phyloP scores from a whole-genome alignment of 1,140 invertebrate species.

The Penaeus indicus region DNA sequence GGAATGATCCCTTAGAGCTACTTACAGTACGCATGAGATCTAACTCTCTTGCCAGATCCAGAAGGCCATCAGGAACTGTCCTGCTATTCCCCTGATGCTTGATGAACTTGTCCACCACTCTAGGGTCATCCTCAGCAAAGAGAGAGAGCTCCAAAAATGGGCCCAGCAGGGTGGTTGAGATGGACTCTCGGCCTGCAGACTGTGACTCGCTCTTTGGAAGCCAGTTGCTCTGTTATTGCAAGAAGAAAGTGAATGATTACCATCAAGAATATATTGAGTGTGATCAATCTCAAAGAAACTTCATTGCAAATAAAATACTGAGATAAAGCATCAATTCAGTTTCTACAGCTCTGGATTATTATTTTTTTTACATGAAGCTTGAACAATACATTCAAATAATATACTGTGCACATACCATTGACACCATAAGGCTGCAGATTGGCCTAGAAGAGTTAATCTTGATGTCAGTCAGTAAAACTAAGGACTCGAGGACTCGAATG shows the following conservation, averaged over 20 bases:
- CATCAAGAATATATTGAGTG: no score
- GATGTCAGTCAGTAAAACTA: slow-evolving; percentile 82
- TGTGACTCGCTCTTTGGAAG: slow-evolving; percentile 78
- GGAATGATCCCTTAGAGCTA: not conserved
- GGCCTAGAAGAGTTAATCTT: slow-evolving; percentile 77
- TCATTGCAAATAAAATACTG: no score
- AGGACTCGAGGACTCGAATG: slow-evolving; percentile 77
- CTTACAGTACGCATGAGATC: slow-evolving; percentile 57
- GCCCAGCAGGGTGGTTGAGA: slow-evolving; percentile 86
- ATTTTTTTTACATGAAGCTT: no score
- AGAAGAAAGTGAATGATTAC: not conserved
- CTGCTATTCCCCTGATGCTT: slow-evolving; percentile 47
- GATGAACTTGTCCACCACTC: slow-evolving; percentile 80
- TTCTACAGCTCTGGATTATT: no score
- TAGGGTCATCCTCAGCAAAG: slow-evolving; percentile 92
- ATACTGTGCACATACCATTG: slow-evolving; percentile 51
- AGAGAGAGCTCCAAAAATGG: slow-evolving; percentile 91
- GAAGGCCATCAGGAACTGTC: slow-evolving; percentile 50
- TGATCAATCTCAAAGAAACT: no score
- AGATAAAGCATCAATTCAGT: no score
- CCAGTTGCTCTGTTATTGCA: slow-evolving; percentile 78
- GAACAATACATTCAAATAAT: not conserved
- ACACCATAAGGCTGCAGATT: slow-evolving; percentile 58
- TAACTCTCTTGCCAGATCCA: slow-evolving; percentile 54
- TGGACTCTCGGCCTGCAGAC: slow-evolving; percentile 84